Evolutionary conservation across 2,797 vertebrate genomes (phyloP).

Genomic region (Tapera naevia): DNA sequence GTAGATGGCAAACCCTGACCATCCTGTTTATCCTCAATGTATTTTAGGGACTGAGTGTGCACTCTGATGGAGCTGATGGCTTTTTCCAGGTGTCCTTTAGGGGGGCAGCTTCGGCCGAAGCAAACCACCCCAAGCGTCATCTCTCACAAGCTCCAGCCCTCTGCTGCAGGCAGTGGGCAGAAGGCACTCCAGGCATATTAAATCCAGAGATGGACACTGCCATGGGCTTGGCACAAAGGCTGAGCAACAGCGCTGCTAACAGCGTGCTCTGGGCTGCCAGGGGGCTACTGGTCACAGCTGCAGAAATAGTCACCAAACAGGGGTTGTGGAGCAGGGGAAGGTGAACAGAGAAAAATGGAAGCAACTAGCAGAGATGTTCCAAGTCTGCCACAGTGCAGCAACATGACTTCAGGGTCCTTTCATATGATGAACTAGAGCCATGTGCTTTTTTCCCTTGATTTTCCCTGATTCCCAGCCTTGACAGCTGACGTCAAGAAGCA

Average conservation of each 20-base stretch:
- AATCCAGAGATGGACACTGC: neutral
- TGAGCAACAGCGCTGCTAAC: neutral
- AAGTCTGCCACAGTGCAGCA: neutral
- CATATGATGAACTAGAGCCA: neutral
- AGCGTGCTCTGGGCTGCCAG: neutral
- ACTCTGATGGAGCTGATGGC: neutral
- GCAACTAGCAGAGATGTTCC: neutral
- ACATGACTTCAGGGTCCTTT: neutral
- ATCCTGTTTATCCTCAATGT: neutral
- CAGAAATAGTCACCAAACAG: neutral
- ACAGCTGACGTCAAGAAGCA: neutral
- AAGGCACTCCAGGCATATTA: neutral
- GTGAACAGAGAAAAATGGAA: neutral
- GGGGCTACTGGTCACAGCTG: neutral
- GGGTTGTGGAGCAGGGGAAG: neutral
- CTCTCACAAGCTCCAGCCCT: neutral
- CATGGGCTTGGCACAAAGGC: neutral
- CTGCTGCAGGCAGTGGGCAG: neutral
- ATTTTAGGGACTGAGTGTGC: neutral
- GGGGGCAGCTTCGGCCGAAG: neutral
- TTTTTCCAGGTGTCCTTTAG: neutral
- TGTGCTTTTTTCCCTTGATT: neutral
- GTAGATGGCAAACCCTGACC: neutral
- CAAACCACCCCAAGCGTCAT: neutral
- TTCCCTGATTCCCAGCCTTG: neutral